Percentiles rank a stretch among this genome's conserved stretches.
phyloP scores from a whole-genome alignment of 2,113 vertebrate genomes.

The Riparia riparia region DNA sequence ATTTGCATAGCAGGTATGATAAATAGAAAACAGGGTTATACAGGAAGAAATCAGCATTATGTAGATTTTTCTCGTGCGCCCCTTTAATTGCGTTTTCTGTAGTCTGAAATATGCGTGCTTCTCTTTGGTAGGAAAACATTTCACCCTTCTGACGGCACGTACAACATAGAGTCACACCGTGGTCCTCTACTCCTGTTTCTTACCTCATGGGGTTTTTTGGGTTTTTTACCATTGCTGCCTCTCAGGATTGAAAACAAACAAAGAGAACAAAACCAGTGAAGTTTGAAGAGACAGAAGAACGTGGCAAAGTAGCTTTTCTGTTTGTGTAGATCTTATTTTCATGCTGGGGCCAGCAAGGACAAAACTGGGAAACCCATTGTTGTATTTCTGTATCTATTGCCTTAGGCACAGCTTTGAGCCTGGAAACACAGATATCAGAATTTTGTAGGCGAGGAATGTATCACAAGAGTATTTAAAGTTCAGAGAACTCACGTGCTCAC shows the following conservation, averaged over 20 bases:
- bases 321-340: not conserved
- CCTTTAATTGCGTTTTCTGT: not conserved
- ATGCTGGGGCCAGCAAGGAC: not conserved
- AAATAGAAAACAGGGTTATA: not conserved
- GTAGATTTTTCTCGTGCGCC: not conserved
- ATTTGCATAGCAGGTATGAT: not conserved
- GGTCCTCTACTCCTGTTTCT: not conserved
- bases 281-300: not conserved
- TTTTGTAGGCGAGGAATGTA: not conserved
- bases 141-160: not conserved
- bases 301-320: not conserved
- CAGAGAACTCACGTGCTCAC: fast-evolving
- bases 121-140: not conserved
- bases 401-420: not conserved
- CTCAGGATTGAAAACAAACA: not conserved
- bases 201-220: fast-evolving
- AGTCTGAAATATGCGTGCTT: not conserved
- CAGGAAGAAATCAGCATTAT: not conserved
- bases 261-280: not conserved
- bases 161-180: fast-evolving
- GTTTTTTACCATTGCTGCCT: not conserved
- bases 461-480: not conserved
- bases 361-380: not conserved
- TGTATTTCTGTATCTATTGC: not conserved
- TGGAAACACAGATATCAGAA: not conserved